A percentile compares a stretch with the other conserved stretches of the same genome.
Conservation (phyloP, 2,113 vertebrate genomes). For the Mionectes macconnelli region DNA sequence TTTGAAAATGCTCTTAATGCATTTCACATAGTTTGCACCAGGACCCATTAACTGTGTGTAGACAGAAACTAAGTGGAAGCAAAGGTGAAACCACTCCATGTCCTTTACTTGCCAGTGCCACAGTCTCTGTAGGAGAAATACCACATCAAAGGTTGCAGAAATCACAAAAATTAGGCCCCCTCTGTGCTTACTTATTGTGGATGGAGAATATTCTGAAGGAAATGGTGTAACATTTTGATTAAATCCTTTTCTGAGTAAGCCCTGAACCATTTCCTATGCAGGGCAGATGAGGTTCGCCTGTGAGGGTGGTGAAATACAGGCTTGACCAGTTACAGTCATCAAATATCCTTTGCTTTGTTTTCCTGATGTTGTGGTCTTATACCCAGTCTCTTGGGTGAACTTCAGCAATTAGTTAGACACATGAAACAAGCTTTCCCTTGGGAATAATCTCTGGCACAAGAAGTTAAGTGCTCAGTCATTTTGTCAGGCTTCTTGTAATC, state of each 20-base stretch:
- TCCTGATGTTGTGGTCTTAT: neutral
- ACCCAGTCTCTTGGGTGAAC: neutral
- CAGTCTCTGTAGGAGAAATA: neutral
- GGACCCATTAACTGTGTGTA: neutral
- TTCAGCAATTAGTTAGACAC: neutral
- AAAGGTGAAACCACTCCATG: neutral
- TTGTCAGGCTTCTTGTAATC: neutral
- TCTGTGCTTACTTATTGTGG: neutral
- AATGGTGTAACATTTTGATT: neutral
- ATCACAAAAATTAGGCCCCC: neutral
- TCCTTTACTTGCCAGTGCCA: neutral
- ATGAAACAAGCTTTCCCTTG: neutral
- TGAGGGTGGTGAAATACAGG: neutral
- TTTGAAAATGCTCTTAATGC: neutral
- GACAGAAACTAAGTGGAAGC: neutral
- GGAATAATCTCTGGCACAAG: neutral
- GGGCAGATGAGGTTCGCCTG: neutral
- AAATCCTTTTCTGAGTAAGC: slow-evolving; percentile 21
- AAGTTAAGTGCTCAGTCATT: neutral
- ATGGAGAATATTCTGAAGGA: neutral
- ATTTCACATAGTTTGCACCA: neutral
- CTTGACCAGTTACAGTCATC: neutral
- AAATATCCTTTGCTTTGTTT: neutral
- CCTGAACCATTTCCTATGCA: neutral
- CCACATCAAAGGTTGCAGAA: neutral